phyloP scores from a whole-genome alignment of 2,888 invertebrate species.

The Coremacera marginata region DNA sequence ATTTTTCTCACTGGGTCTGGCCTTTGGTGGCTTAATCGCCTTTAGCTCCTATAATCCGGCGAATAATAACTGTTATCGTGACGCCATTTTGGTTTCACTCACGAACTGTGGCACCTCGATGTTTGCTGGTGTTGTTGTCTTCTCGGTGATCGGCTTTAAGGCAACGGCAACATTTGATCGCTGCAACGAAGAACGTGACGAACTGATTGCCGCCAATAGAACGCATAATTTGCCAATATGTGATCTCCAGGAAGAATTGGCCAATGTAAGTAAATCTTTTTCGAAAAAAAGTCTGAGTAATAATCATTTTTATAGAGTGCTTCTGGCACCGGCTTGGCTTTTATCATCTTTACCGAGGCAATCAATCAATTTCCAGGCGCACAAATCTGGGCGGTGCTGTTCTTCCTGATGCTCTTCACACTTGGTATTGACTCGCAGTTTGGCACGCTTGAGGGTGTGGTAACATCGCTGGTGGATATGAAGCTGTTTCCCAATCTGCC shows the following conservation, averaged over 20 bases:
- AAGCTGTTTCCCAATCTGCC: constrained; percentile 91
- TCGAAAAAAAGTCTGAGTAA: neutral
- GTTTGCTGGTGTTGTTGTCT: constrained; percentile 97
- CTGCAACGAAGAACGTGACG: constrained; percentile 67
- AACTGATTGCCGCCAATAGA: constrained; percentile 73
- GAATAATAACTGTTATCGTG: constrained; percentile 95
- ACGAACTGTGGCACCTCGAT: constrained; percentile 96
- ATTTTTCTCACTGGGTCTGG: constrained; percentile 95
- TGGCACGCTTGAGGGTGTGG: constrained; percentile 94
- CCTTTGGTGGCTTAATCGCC: constrained; percentile 95
- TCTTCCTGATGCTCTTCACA: constrained; percentile 97
- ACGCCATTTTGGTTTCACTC: constrained; percentile 91
- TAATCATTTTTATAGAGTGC: constrained; percentile 79
- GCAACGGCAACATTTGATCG: constrained; percentile 68
- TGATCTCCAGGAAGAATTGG: constrained; percentile 86
- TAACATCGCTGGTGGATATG: constrained; percentile 95
- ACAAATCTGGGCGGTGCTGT: constrained; percentile 95
- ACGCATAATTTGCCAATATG: constrained; percentile 81
- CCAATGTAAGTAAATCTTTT: constrained; percentile 78
- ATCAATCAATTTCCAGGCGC: constrained; percentile 98
- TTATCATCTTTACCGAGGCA: constrained; percentile 97
- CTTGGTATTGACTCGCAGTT: constrained; percentile 97
- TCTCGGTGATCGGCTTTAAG: constrained; percentile 94
- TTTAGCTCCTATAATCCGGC: constrained; percentile 95
- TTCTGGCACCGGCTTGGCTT: constrained; percentile 95